Base-by-base conservation (phyloP, 2,888 invertebrate species). In the Monochamus alternatus region DNA sequence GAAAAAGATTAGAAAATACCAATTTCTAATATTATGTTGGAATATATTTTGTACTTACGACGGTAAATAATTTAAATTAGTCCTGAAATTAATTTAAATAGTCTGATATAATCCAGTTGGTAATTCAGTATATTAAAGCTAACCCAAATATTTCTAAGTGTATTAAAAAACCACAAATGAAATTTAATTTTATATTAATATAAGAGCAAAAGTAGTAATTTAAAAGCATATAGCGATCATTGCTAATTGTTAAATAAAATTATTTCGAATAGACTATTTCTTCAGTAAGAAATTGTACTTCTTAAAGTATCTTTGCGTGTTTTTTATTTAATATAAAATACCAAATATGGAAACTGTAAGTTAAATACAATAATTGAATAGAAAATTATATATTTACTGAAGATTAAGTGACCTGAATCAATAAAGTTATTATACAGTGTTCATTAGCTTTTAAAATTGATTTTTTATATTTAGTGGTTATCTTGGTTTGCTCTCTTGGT, bases 401-500 rank as follows among this genome's bases (percentile, higher is more conserved):
- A 22, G 22, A 22, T 22, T 22, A 22, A 22, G 22, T 22, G 22
- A 22, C 22, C 22, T 22, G 22, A 22, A 22, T 22, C 22, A 22
- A 22, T 22, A 22, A 22, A 22, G 22, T 22, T 22, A 22, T 22
- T 22, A 22, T 1, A 22, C 22, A 22, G 22, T 22, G 22, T 22
- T 22, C 22, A 22, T 22, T 22, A 22, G 22, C 1, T 22, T 22
- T 22, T 22, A 22, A 22, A 22, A 22, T 22, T 0, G 1, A 38
- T 7, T 22, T 44, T n/a, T 74, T 65, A 38, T 22, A 64, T 78
- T 68, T 67, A 84, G 83, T 78, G 79, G 75, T 77, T 78, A 75
- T 73, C 75, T 74, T 74, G 78, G 80, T 81, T 76, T 71, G 71
- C 80, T 59, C 71, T 78, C 30, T 65, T 84, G 60, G 14, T 81